Percentiles rank a stretch among this genome's conserved stretches.
Evolutionary conservation across 2,113 vertebrate genomes (phyloP).

Genomic region (Onychorhynchus coronatus): DNA sequence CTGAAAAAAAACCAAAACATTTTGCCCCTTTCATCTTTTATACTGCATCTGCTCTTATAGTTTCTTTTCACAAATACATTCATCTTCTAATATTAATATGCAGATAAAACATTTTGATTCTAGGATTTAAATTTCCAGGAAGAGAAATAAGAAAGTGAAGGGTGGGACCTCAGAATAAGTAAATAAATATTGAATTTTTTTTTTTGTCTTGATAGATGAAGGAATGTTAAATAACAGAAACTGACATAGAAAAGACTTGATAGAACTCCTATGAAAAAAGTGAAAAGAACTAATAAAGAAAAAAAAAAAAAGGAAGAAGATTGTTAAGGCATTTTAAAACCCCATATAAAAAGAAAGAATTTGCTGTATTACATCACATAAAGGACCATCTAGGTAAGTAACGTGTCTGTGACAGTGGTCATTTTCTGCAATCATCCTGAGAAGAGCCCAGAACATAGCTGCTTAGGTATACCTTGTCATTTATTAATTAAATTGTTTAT

Average conservation of each 20-base stretch:
- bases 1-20: not conserved
- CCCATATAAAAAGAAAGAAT: not conserved
- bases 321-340: not conserved
- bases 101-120: not conserved
- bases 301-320: not conserved
- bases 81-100: not conserved
- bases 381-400: not conserved
- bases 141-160: not conserved
- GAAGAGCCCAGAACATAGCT: not conserved
- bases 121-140: not conserved
- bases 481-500: not conserved
- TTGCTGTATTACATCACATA: not conserved
- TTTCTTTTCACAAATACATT: not conserved
- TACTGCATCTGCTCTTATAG: not conserved
- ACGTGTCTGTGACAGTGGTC: not conserved
- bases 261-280: not conserved
- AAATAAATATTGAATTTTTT: not conserved
- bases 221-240: not conserved
- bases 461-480: accelerated
- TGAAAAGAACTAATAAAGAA: no score
- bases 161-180: not conserved
- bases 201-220: not conserved
- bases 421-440: not conserved
- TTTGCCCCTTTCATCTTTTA: not conserved
- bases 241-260: not conserved